Base-by-base conservation (phyloP, 2,888 invertebrate species). In the Brachyptera risi region DNA sequence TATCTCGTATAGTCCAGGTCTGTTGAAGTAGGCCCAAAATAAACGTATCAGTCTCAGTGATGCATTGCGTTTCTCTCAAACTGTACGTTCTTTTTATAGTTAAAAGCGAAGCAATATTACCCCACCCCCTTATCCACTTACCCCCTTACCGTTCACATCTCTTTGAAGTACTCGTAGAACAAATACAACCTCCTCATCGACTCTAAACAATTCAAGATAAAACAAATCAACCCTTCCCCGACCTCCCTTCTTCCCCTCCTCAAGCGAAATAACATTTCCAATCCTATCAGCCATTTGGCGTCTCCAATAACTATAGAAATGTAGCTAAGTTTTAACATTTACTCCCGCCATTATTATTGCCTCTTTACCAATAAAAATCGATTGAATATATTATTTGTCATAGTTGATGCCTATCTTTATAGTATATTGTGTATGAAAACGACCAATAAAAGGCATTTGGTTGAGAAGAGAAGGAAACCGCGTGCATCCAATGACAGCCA, bases 381-480 rank as follows among this genome's bases (percentile, higher is more conserved):
- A 56, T 56, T 56, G 54, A 27, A 56, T 56, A 56, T 60, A 47
- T 60, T 42, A 56, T 54, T 56, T 31, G 49, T 19, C 21, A 35
- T 44, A 19, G 44, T 31, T 37, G 47, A 31, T n/a, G 31, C 49
- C 19, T 19, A 17, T 58, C 47, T 27, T 49, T 58, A 49, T 37
- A 26, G 42, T 9, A n/a, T n/a, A n/a, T n/a, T 51, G 17, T 51
- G 27, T 51, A 40, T 58, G 58, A 27, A 44, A 62, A 59, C 59
- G 59, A 56, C 44, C 59, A 62, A 62, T 62, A 62, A 62, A 62
- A 62, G 51, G 56, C 62, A 62, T 62, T 62, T 49, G 60, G 47
- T 61, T n/a, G n/a, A 37, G 56, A 24, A 56, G 37, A 23, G 47
- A 42, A 19, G 19, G 35, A n/a, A 24, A 26, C 37, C 60, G 56